Evolutionary conservation across 1,140 invertebrate genomes (phyloP).

Genomic region (Drosophila lowei): DNA sequence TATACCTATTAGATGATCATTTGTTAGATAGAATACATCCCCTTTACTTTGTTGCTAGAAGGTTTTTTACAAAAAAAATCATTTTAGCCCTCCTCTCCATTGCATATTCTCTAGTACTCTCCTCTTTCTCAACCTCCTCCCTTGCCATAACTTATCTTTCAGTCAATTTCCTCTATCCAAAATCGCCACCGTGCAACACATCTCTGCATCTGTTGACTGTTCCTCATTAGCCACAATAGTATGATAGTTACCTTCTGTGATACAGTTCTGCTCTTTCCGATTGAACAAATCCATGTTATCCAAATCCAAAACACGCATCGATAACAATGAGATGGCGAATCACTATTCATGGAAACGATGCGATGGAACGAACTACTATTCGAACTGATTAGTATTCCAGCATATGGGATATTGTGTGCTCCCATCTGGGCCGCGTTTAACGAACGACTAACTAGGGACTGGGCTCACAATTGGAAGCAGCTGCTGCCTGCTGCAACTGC

Average conservation of each 20-base stretch:
- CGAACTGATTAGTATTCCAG: slow-evolving; percentile 20
- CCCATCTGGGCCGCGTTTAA: slow-evolving; percentile 54
- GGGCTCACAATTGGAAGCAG: slow-evolving; percentile 22
- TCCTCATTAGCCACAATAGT: slow-evolving; percentile 11
- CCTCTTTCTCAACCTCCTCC: too few relatives aligned
- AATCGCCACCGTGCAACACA: neutral
- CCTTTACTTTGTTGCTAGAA: too few relatives aligned
- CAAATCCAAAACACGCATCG: slow-evolving; percentile 7
- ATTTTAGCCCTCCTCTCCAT: too few relatives aligned
- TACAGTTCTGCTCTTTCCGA: slow-evolving; percentile 13
- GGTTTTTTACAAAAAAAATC: too few relatives aligned
- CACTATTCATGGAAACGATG: slow-evolving; percentile 6
- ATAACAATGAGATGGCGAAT: slow-evolving; percentile 11
- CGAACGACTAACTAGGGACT: slow-evolving; percentile 47
- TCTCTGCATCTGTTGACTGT: neutral
- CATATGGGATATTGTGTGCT: slow-evolving; percentile 10
- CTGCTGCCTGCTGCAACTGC: slow-evolving; percentile 22
- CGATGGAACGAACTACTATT: slow-evolving; percentile 6
- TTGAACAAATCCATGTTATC: slow-evolving; percentile 24
- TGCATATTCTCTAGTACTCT: too few relatives aligned
- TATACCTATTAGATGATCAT: too few relatives aligned
- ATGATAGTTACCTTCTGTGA: slow-evolving; percentile 21
- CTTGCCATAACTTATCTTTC: too few relatives aligned
- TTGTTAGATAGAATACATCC: too few relatives aligned
- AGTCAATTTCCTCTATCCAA: too few relatives aligned